Percentiles rank a stretch among this genome's conserved stretches.
Evolutionary conservation across 2,888 invertebrate genomes (phyloP).

Genomic region (Ochlodes sylvanus): DNA sequence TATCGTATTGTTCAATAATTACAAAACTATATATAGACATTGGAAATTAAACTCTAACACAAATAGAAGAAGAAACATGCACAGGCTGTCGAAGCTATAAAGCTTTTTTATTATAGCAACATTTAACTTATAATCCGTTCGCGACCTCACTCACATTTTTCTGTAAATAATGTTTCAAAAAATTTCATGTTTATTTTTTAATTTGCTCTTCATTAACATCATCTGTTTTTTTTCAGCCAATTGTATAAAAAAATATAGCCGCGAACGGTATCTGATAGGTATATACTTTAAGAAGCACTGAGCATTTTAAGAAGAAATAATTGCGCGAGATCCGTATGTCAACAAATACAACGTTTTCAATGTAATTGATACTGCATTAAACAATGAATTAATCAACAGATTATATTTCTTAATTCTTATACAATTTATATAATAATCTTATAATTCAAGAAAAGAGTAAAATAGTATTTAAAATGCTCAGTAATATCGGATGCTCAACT

Average conservation of each 20-base stretch:
- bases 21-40: conserved; percentile 16
- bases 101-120: conserved; percentile 66
- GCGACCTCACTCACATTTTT: conserved; percentile 47
- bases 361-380: background rate
- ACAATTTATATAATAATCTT: too few species aligned
- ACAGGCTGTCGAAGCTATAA: conserved; percentile 69
- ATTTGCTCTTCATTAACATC: too few species aligned
- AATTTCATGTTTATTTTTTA: too few species aligned
- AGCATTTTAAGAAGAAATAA: conserved; percentile 44
- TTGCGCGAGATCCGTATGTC: background rate
- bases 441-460: too few species aligned
- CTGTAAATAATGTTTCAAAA: too few species aligned
- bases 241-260: conserved; percentile 39
- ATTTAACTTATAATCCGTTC: conserved; percentile 58
- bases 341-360: background rate
- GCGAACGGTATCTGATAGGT: conserved; percentile 48
- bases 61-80: conserved; percentile 65
- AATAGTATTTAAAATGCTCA: conserved; percentile 46
- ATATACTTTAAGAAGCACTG: conserved; percentile 39
- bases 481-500: conserved; percentile 35
- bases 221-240: conserved; percentile 24
- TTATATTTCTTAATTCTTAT: too few species aligned
- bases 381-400: background rate
- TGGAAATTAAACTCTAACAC: conserved; percentile 41
- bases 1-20: background rate